Evolutionary conservation across 2,113 vertebrate species (phyloP).

Genomic region (Oxyura jamaicensis): DNA sequence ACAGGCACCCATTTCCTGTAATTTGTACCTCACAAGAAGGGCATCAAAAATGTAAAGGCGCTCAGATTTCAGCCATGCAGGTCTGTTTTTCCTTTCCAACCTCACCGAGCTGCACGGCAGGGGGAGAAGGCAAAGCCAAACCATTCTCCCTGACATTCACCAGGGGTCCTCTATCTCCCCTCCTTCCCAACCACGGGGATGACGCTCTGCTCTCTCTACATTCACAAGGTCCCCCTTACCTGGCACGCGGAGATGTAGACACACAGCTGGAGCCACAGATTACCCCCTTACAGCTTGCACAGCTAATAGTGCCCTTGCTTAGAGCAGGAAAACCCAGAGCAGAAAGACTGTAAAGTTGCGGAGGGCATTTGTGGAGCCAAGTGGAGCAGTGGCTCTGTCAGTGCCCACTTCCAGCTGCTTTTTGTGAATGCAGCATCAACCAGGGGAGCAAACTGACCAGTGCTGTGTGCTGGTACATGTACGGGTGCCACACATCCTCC

Average conservation of each 20-base stretch:
- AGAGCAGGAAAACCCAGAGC: background rate
- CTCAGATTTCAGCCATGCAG: background rate
- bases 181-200: background rate
- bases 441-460: background rate
- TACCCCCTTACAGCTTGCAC: background rate
- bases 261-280: background rate
- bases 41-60: background rate
- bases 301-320: background rate
- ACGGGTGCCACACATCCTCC: background rate
- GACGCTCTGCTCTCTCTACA: background rate
- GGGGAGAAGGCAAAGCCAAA: background rate
- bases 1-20: rapidly evolving
- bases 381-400: background rate
- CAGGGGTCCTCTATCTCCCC: background rate
- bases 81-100: background rate
- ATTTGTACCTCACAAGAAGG: background rate
- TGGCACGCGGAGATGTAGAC: background rate
- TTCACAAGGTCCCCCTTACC: background rate
- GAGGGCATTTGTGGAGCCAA: background rate
- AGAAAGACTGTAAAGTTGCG: background rate
- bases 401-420: background rate
- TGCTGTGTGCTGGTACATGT: background rate
- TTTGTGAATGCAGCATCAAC: background rate
- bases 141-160: background rate
- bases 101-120: background rate